Conservation (phyloP, 2,888 invertebrate species). For the Amitus sp. region DNA sequence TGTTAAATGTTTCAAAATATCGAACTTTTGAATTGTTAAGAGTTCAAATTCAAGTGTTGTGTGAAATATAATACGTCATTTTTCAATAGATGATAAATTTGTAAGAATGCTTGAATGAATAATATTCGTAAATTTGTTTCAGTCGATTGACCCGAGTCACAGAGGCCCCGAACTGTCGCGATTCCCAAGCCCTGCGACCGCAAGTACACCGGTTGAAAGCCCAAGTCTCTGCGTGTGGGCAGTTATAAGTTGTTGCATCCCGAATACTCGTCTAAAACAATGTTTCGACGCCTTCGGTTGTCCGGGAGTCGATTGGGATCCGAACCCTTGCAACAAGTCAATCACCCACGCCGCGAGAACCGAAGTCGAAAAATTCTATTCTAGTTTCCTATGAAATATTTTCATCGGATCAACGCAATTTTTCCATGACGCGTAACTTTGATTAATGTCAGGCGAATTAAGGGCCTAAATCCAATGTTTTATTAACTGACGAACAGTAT, state of each 20-base stretch:
- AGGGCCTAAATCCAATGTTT: background rate
- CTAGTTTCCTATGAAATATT: conserved; percentile 27
- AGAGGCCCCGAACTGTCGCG: conserved; percentile 43
- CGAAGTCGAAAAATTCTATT: conserved; percentile 51
- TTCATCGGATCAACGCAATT: too few relatives aligned
- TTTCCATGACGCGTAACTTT: background rate
- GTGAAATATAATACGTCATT: too few relatives aligned
- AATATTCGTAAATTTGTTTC: too few relatives aligned
- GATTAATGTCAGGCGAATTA: background rate
- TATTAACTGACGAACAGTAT: background rate
- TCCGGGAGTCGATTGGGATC: conserved; percentile 78
- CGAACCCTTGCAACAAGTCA: conserved; percentile 75
- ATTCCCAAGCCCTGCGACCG: conserved; percentile 66
- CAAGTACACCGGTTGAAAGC: conserved; percentile 58
- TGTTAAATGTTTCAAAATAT: too few relatives aligned
- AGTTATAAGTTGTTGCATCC: conserved; percentile 78
- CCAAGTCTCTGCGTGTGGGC: conserved; percentile 79
- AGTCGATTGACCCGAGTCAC: conserved; percentile 52
- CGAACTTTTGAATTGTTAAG: too few relatives aligned
- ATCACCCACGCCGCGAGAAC: conserved; percentile 69
- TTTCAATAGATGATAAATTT: too few relatives aligned
- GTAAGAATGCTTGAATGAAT: too few relatives aligned
- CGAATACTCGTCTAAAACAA: conserved; percentile 50
- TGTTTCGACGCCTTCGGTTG: conserved; percentile 82
- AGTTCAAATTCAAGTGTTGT: too few relatives aligned